Base-by-base conservation (phyloP, 1,140 invertebrate genomes). In the Coptotermes formosanus region DNA sequence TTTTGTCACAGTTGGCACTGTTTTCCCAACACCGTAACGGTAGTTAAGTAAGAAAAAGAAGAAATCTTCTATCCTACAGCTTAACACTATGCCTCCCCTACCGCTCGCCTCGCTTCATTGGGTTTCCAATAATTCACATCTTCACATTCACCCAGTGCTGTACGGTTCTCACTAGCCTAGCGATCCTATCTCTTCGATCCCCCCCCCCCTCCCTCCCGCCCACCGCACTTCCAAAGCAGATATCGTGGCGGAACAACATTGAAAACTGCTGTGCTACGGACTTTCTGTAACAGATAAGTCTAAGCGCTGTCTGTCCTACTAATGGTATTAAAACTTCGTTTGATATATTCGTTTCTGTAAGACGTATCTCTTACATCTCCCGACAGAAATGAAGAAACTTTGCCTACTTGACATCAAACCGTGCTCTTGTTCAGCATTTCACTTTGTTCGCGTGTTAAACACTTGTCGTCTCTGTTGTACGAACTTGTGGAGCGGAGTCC, bases 121-220 rank as follows among this genome's bases (percentile, higher is more conserved):
- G 64, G 6, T 75, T 75, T 75, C 64, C 64, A 75, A 75, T 75
- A 75, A 75, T 75, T 75, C 64, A 75, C 64, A 75, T 75, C 64
- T 25, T n/a, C 64, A 30, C n/a, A 75, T 75, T 11, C 64, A 25
- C 4, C 52, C 64, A 11, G 8, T 75, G 25, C n/a, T 30, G 2
- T 1, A 30, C 3, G 7, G 25, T 75, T 75, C 64, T 30, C n/a
- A 8, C 64, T 30, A 30, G n/a, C 64, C 11, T 6, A 30, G n/a
- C 64, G n/a, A 75, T 30, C 64, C n/a, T 25, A 75, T 75, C 64
- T 30, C 25, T n/a, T 48, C 45, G 9, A 48, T 16, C 21, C 21
- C 59, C 0, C 59, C 59, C 4, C 59, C 25, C 7, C 59, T 21
- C 25, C 19, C 8, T 25, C 2, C 7, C 55, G 55, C 55, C n/a